Conservation (phyloP, 2,113 vertebrate species). For the Dinomys branickii region DNA sequence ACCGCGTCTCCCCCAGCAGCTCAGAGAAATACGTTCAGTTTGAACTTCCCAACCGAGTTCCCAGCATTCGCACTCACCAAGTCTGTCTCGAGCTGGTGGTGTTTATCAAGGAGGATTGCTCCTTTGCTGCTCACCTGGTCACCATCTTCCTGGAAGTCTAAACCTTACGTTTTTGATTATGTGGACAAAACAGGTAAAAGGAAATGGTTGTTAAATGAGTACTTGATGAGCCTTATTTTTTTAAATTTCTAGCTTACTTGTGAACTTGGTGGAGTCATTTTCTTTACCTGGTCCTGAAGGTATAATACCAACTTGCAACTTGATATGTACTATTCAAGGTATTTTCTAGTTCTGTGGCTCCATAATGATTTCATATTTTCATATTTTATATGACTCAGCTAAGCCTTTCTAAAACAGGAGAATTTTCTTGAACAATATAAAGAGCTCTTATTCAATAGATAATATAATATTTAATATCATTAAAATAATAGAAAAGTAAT, state of each 20-base stretch:
- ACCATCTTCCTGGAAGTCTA: too few relatives aligned
- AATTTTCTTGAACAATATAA: neutral
- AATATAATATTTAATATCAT: neutral
- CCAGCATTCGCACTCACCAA: too few relatives aligned
- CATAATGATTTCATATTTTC: neutral
- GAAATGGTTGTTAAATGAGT: neutral
- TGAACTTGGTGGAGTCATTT: neutral
- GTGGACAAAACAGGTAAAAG: neutral
- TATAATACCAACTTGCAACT: neutral
- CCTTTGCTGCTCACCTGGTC: too few relatives aligned
- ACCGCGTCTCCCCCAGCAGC: too few relatives aligned
- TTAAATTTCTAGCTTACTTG: neutral
- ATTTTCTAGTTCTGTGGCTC: neutral
- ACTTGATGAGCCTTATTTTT: neutral
- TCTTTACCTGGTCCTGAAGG: neutral
- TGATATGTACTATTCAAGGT: neutral
- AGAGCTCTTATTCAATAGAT: neutral
- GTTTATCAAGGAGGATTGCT: too few relatives aligned
- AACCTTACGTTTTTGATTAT: too few relatives aligned
- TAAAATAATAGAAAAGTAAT: neutral
- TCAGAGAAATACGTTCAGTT: too few relatives aligned
- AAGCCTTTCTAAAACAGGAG: neutral
- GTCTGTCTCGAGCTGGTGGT: too few relatives aligned
- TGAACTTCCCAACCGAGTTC: too few relatives aligned
- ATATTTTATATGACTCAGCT: neutral